A percentile compares a stretch with the other conserved stretches of the same genome.
phyloP scores from a whole-genome alignment of 2,888 invertebrate species.

The Buathra laborator region DNA sequence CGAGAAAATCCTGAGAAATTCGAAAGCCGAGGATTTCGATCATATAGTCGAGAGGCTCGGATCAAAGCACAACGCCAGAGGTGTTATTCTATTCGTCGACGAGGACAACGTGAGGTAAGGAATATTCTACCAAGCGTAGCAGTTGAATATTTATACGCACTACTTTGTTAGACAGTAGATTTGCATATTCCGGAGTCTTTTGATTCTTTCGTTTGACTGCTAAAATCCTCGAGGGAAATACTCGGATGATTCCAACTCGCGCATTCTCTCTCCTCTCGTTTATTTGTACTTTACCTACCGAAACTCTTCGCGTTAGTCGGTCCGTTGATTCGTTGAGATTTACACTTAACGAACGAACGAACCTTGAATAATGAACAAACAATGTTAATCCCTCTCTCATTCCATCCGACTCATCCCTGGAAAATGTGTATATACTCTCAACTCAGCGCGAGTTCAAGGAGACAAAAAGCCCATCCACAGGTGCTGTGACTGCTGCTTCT shows the following conservation, averaged over 20 bases:
- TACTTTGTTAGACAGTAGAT: not conserved
- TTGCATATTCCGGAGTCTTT: not conserved
- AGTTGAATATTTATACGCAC: not conserved
- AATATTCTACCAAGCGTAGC: not conserved
- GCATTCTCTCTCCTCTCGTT: not conserved
- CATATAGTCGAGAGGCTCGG: constrained; percentile 87
- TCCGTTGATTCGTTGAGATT: constrained; percentile 31
- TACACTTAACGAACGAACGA: constrained; percentile 49
- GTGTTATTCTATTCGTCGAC: constrained; percentile 90
- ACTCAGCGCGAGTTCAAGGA: not conserved
- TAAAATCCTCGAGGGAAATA: not conserved
- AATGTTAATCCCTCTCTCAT: constrained; percentile 35
- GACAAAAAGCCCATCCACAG: constrained; percentile 29
- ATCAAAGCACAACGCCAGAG: constrained; percentile 88
- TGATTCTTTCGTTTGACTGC: not conserved
- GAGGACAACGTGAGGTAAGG: constrained; percentile 89
- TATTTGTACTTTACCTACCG: constrained; percentile 17
- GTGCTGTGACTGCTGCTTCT: constrained; percentile 23
- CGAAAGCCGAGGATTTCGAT: constrained; percentile 87
- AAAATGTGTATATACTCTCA: not conserved
- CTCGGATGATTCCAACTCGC: not conserved
- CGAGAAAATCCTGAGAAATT: constrained; percentile 87
- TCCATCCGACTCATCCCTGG: not conserved
- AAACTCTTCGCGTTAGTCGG: constrained; percentile 15
- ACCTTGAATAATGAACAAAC: constrained; percentile 58